Base-by-base conservation (phyloP, 35 echinoderm and acorn worm genomes). In the Apostichopus japonicus region DNA sequence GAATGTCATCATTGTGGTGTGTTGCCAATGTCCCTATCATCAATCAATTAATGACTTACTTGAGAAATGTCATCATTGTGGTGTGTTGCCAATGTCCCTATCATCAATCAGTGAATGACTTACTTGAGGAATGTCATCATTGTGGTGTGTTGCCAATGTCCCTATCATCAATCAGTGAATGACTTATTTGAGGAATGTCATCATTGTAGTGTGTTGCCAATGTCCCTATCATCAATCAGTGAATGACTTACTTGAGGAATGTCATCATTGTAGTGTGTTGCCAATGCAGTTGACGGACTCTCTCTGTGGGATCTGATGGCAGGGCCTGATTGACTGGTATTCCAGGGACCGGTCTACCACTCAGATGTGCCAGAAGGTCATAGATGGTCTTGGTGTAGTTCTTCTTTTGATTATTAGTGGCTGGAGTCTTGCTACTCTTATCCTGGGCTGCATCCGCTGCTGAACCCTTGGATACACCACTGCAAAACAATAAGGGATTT, bases 241-340 rank as follows among this genome's bases (percentile, higher is more conserved):
- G 52, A 55, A 24, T 79, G 8, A 56, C 90, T 61, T 87, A 96
- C 97, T 93, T 98, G 10, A 98, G 58, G 62, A 98, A 98, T 79
- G 97, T 98, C 24, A 98, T 84, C 73, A 98, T 83, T 14, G 97
- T 98, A 23, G 97, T 94, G 53, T 98, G 95, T 65, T 96, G 95
- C 97, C 97, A 98, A 87, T 98, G 97, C 10, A 98, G 88, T 70
- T 98, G 97, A 19, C 94, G 87, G 17, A 95, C 97, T 77, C 93
- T 98, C 81, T 98, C 97, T 5, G 97, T 96, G 19, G 94, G 93
- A 84, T 98, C 97, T 19, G 77, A 91, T 19, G 97, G 97, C 19
- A 98, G 55, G 19, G 97, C 94, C 77, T 98, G 97, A 62, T 98
- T 96, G 88, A 98, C 95, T 73, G 97, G 97, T 73, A 98, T 98